Evolutionary conservation across 2,113 vertebrate species (phyloP).

Genomic region (Burhinus oedicnemus): DNA sequence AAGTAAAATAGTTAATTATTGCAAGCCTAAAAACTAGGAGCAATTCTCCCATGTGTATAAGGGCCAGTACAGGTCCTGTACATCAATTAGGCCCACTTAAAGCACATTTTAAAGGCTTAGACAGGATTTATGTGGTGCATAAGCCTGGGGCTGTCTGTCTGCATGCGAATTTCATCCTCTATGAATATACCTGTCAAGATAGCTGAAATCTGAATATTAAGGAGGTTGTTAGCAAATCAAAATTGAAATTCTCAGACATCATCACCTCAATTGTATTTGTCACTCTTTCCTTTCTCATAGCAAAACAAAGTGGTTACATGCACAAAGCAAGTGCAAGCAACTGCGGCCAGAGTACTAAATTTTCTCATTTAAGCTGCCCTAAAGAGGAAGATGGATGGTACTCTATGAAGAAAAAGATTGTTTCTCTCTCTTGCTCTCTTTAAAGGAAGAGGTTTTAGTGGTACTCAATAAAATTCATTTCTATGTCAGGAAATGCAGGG

Average conservation of each 20-base stretch:
- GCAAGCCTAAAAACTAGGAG: background rate
- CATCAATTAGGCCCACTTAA: constrained; percentile 51
- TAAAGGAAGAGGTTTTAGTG: background rate
- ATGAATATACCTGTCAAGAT: constrained; percentile 30
- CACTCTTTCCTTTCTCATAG: background rate
- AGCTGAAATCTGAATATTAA: constrained; percentile 48
- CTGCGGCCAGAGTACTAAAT: background rate
- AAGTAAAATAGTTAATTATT: constrained; percentile 21
- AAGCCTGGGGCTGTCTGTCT: constrained; percentile 33
- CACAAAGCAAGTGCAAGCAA: background rate
- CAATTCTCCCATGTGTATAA: background rate
- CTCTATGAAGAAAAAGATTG: background rate
- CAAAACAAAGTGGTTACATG: background rate
- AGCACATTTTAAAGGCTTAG: constrained; percentile 41
- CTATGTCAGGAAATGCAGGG: background rate
- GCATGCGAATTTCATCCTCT: constrained; percentile 8
- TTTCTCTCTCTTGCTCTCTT: background rate
- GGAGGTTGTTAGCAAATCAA: constrained; percentile 36
- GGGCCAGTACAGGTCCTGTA: constrained; percentile 19
- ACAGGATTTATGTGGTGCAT: constrained; percentile 17
- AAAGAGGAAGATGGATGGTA: constrained; percentile 20
- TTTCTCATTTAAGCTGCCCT: background rate
- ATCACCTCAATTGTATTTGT: background rate
- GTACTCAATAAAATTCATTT: background rate
- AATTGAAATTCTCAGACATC: background rate